Evolutionary conservation across 2,797 vertebrate genomes (phyloP), one percentile per base, ranked within the genome.

Genomic region (Neostethus bicornis): DNA sequence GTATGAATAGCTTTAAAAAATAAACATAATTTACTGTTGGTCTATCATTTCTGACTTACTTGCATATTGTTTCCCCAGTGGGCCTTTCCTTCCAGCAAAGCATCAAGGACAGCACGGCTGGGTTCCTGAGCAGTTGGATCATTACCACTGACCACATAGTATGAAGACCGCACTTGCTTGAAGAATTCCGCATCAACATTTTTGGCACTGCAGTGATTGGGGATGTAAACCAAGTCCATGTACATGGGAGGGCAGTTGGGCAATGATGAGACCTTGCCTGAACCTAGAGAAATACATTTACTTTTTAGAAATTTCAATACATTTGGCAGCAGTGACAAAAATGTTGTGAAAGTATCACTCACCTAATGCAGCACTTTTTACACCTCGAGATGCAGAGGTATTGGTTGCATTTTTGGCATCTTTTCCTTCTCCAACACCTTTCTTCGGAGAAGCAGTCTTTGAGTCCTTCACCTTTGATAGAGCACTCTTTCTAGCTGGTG

Each of bases 381-480:
- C 93, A 0, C 94, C 95, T 74, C 92, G 95, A 53, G 93, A 98
- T 20, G 96, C 89, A 41, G 95, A 95, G 43, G 94, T 92, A 34
- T 99, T 99, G 53, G 95, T 94, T 12, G 96, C 96, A 73, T 99
- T 99, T 92, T 99, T 98, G 49, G 93, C 95, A 85, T 97, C 96
- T 89, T 98, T 98, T 26, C 95, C 94, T 61, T 96, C 96, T 41
- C 85, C 90, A 0, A 91, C 85, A 59, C 51, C 92, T 80, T 96
- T 98, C 90, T 96, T 98, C n/a, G 94, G 95, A 79, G 95, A 95
- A 62, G 91, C 86, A 23, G 90, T 92, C 88, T 94, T 96, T 64
- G 92, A 87, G 56, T 98, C 96, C 72, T 95, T 97, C 13, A 90
- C 80, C 56, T 96, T 98, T 34, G 93, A 92, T 28, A 93, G 91